Base-by-base conservation (phyloP, 2,888 invertebrate species). In the Dyspetes luteomarginatus region DNA sequence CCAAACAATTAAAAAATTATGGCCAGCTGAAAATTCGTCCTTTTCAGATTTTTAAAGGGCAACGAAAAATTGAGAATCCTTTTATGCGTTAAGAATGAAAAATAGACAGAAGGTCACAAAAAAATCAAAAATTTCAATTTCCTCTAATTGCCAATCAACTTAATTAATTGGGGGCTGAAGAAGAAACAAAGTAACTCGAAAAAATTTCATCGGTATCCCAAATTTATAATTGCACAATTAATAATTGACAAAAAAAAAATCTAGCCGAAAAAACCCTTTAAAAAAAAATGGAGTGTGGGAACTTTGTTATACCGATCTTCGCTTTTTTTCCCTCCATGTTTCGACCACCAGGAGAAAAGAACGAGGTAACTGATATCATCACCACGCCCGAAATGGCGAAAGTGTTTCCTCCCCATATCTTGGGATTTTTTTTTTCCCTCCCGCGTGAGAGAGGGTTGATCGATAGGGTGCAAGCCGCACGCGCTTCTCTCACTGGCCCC, bases 371-470 rank as follows among this genome's bases (percentile, higher is more conserved):
- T 73, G 77, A 76, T 73, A 67, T 58, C 60, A 76, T 52, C 80
- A 76, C 80, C 80, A 81, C 81, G 81, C 81, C 81, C 76, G 81
- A 56, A 74, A 56, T 64, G 69, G 77, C 73, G 26, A 73, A 73
- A 58, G 45, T 68, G 50, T 65, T 48, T 56, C 52, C 77, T 65
- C 68, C 73, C 60, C 64, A 19, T 62, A 65, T 43, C 41, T n/a
- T n/a, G n/a, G n/a, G 45, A 43, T 48, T 41, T 67, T 78, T 72
- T 19, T 36, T 58, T 28, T 22, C 30, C n/a, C n/a, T 17, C 56
- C 19, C 58, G 26, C 56, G 62, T 69, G 58, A 64, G 24, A 73
- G 43, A 55, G 64, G 43, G 19, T 58, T 15, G 19, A 77, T 77
- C 74, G 78, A 78, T 78, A 52, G 69, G 78, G 65, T 74, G 67